These are phyloP conservation scores for Momotus momota DNA, from an alignment of 2,797 vertebrate genomes.

Conservation along the genomic window DNA sequence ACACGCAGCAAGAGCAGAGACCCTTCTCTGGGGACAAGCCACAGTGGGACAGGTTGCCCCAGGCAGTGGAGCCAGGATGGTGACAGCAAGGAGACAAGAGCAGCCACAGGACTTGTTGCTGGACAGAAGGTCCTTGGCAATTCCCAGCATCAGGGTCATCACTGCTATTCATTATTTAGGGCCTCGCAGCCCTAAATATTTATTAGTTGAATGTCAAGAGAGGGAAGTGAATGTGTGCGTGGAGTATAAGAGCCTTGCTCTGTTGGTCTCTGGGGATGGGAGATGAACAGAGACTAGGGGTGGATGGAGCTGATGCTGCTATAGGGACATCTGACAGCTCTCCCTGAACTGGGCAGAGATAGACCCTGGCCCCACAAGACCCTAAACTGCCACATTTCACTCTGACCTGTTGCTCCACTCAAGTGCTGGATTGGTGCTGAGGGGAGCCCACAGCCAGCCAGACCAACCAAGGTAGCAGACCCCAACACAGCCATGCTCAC, in stretches of 20 bases:
- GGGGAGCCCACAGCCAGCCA: background rate
- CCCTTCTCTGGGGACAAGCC: background rate
- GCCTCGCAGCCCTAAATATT: background rate
- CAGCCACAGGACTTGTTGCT: fast-evolving
- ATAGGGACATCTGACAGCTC: background rate
- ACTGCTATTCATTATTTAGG: background rate
- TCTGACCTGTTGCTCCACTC: background rate
- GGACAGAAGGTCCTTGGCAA: background rate
- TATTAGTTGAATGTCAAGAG: background rate
- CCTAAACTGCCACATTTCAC: background rate
- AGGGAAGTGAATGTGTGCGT: fast-evolving
- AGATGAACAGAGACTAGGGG: background rate
- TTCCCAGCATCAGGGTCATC: background rate
- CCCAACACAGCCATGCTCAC: fast-evolving
- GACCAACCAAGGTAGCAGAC: background rate
- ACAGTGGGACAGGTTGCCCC: background rate
- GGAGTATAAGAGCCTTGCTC: background rate
- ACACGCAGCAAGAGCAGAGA: fast-evolving
- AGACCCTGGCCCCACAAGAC: fast-evolving
- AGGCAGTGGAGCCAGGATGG: background rate
- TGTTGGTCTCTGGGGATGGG: background rate
- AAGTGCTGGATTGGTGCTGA: background rate
- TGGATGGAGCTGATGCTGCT: background rate
- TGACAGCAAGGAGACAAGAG: background rate
- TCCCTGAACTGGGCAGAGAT: background rate